These are phyloP conservation scores for Gambusia holbrooki DNA, from an alignment of 2,113 vertebrate species.

Conservation along the genomic window DNA sequence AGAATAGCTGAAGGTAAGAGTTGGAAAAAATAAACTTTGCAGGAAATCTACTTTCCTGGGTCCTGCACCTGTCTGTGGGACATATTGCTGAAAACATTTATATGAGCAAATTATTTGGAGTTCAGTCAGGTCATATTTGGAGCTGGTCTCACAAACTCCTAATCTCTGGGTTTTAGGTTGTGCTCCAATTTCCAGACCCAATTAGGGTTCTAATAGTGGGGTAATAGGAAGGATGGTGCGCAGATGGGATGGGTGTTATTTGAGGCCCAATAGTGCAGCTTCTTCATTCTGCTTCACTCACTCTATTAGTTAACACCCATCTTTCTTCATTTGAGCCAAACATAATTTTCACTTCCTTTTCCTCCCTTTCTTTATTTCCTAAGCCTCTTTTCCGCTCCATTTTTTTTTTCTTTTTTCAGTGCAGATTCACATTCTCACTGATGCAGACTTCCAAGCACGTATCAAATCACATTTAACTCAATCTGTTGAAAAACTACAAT, in stretches of 20 bases:
- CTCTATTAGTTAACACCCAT: conserved; percentile 53
- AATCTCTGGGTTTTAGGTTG: conserved; percentile 49
- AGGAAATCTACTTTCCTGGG: not conserved
- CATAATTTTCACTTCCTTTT: conserved; percentile 57
- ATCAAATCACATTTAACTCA: conserved; percentile 38
- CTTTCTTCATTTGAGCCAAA: conserved; percentile 66
- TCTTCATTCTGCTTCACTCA: conserved; percentile 35
- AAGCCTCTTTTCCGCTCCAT: conserved; percentile 39
- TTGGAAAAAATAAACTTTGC: conserved; percentile 3
- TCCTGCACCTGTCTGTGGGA: conserved; percentile 3
- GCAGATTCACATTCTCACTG: conserved; percentile 36
- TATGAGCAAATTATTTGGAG: conserved; percentile 42
- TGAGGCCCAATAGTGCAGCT: conserved; percentile 39
- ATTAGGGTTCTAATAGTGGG: conserved; percentile 62
- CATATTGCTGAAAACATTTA: conserved; percentile 37
- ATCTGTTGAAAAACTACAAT: conserved; percentile 52
- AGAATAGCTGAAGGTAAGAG: conserved; percentile 33
- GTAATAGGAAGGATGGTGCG: conserved; percentile 34
- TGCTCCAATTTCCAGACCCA: conserved; percentile 49
- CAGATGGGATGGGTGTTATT: conserved; percentile 26
- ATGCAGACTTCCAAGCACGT: conserved; percentile 22
- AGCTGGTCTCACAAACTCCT: conserved; percentile 37
- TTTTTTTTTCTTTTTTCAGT: not conserved
- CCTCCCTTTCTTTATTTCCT: conserved; percentile 21
- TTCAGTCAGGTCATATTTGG: conserved; percentile 53